Base-by-base conservation (phyloP, 2,888 invertebrate species). In the Molanna angustata region DNA sequence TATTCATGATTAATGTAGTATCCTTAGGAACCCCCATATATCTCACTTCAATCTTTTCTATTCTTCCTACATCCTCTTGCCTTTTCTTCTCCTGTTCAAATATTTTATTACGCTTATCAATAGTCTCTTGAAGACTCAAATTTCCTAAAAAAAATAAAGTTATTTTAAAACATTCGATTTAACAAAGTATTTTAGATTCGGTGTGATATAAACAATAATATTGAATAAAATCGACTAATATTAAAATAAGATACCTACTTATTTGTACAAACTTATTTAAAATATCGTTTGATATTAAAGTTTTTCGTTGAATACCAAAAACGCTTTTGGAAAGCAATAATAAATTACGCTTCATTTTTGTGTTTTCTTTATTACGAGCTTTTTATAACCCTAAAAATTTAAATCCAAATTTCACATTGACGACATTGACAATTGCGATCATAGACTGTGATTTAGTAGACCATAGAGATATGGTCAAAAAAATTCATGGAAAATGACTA, bases 41-140 rank as follows among this genome's bases (percentile, higher is more conserved):
- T 54, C 83, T 80, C 0, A 97, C 88, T 70, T 90, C 83, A 49
- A 97, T 93, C 75, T 97, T 97, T 65, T 96, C 93, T 54, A 97
- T 78, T 64, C 96, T 79, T 0, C 93, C 92, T 7, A 96, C 77
- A 11, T 79, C 73, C 22, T 84, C 81, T 39, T 71, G 67, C 0
- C 87, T 78, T 58, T 83, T 80, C 64, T 84, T 82, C 67, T 97
- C 96, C 35, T 83, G 67, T 2, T 82, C 74, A 66, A 95, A 97
- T 11, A 96, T 66, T 45, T 84, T 79, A 69, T 83, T 83, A 49
- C 85, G 83, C 19, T 80, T 73, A 48, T 76, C 73, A 47, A 74
- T 70, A 11, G 76, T 75, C 52, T 80, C 82, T 47, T 73, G 73
- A 43, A 72, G 79, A 48, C 80, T 76, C 33, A 75, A 56, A 60